Evolutionary conservation across 2,113 vertebrate species (phyloP).

Genomic region (Zosterops hypoxanthus): DNA sequence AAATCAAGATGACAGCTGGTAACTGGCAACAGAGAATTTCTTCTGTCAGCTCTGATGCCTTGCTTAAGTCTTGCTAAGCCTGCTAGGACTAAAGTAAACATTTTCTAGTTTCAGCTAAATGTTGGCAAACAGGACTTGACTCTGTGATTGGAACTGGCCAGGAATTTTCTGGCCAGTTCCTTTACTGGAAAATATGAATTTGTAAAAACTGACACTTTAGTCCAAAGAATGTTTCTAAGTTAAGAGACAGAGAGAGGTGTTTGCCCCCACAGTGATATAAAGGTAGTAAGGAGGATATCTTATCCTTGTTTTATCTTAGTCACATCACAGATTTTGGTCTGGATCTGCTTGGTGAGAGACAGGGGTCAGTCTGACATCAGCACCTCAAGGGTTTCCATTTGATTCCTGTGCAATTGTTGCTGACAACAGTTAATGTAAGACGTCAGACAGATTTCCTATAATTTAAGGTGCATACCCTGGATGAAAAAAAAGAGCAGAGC

Average conservation of each 20-base stretch:
- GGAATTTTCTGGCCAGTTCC: not conserved
- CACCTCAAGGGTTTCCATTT: not conserved
- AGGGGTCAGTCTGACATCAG: not conserved
- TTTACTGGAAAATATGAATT: not conserved
- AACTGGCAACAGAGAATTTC: not conserved
- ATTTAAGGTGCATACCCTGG: not conserved
- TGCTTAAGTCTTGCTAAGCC: not conserved
- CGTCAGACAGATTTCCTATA: not conserved
- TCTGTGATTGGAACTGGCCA: not conserved
- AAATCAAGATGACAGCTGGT: not conserved
- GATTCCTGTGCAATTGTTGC: not conserved
- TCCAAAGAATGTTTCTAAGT: not conserved
- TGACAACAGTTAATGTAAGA: not conserved
- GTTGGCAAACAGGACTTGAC: not conserved
- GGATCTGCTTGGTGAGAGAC: not conserved
- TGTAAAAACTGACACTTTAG: not conserved
- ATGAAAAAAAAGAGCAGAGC: not conserved
- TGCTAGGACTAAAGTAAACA: not conserved
- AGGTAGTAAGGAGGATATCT: not conserved
- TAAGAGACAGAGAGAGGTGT: not conserved
- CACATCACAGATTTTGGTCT: not conserved
- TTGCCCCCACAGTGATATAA: not conserved
- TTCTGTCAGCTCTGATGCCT: not conserved
- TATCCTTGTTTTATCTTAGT: not conserved
- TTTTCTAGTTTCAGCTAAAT: not conserved